Base-by-base conservation (phyloP, 1,140 invertebrate species). In the Trichonephila inaurata region DNA sequence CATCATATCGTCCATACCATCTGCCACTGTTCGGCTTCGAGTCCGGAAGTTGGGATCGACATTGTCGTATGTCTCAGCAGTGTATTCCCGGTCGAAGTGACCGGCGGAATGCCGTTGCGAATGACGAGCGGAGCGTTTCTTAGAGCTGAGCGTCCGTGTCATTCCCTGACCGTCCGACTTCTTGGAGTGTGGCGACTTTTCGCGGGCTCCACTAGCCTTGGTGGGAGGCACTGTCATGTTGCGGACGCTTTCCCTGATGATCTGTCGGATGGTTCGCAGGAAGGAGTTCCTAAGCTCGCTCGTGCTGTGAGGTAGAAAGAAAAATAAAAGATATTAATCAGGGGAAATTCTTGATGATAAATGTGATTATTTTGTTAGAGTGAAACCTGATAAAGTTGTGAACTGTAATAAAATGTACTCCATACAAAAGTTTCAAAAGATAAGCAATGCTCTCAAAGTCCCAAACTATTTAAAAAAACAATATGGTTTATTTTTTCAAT, bases 201-300 rank as follows among this genome's bases (percentile, higher is more conserved):
- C 58, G 87, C 94, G 24, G 81, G 89, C 18, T 58, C 87, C 21
- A 16, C 82, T 33, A 21, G 28, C 66, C 66, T 24, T n/a, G 24
- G 19, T 24, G 69, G 58, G 21, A 16, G 98, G 98, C 96, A 99
- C 98, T 95, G 97, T 98, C 98, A 99, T 99, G 95, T 99, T 99
- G 94, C 98, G 97, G 18, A 99, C 98, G 92, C 98, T 98, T 96
- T 99, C 99, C 91, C 98, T 97, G 94, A 99, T 99, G 72, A 99
- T 99, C 96, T 99, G 98, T 88, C 98, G 97, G 95, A 99, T 99
- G 82, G 98, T 99, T 96, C 98, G 98, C 94, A 99, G 97, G 96
- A 99, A 99, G 94, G 98, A 98, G 96, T 99, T 99, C 95, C 99
- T 97, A 96, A 99, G 99, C 95, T 99, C 98, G 89, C 97, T 97